A percentile compares a stretch with the other conserved stretches of the same genome.
phyloP scores from a whole-genome alignment of 2,888 invertebrate genomes.

The Eledona agricola region DNA sequence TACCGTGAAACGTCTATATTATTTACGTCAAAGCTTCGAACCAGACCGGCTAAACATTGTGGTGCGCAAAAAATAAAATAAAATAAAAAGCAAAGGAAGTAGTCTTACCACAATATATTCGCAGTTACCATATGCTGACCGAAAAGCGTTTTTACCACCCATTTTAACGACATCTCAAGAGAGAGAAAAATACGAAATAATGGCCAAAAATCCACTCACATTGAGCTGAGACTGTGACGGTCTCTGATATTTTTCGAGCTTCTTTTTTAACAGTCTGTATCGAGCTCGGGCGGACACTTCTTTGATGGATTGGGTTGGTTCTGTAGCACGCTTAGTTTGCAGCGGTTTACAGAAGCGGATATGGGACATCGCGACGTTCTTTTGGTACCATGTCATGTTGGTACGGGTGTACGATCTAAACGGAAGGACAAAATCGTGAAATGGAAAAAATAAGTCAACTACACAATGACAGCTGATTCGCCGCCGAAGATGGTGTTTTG shows the following conservation, averaged over 20 bases:
- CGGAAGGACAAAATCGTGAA: conserved; percentile 60
- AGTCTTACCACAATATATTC: conserved; percentile 39
- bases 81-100: conserved; percentile 41
- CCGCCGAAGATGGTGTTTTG: conserved; percentile 45
- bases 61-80: conserved; percentile 13
- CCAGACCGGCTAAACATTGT: conserved; percentile 29
- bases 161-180: conserved; percentile 37
- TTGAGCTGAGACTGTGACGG: conserved; percentile 46
- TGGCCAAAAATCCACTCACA: conserved; percentile 54
- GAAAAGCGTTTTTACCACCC: conserved; percentile 25
- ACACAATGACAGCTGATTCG: conserved; percentile 50
- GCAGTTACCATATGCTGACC: conserved; percentile 42
- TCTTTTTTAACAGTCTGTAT: conserved; percentile 45
- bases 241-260: background rate
- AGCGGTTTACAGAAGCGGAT: conserved; percentile 1
- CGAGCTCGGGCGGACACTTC: conserved; percentile 53
- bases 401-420: conserved; percentile 48
- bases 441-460: conserved; percentile 34
- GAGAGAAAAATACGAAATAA: conserved; percentile 52
- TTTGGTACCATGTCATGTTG: conserved; percentile 34
- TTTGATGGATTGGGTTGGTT: conserved; percentile 54
- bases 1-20: conserved; percentile 61
- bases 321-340: conserved; percentile 31
- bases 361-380: no score
- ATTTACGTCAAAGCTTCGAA: conserved; percentile 49